Evolutionary conservation across 2,113 vertebrate genomes (phyloP), one percentile per base, ranked within the genome.

Genomic region (Piaya cayana): DNA sequence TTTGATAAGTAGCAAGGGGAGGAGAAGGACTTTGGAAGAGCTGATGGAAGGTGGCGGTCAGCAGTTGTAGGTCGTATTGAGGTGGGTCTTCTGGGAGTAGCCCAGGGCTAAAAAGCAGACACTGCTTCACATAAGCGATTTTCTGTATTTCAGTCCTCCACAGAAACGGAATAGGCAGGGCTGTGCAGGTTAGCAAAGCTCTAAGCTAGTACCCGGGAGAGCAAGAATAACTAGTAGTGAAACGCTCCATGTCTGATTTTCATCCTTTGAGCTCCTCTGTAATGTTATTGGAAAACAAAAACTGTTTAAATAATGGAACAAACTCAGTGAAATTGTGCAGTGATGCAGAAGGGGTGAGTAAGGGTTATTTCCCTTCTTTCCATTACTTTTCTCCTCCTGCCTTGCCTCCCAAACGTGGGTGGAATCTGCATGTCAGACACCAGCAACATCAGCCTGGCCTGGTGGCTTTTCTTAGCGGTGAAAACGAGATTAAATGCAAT

Each of bases 401-500:
- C 39, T 95, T 43, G 55, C 90, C 72, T 93, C 65, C 63, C 43
- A n/a, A 49, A 80, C 6, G 65, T 85, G 92, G 81, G 96, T 91
- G 92, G 84, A 91, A 93, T 79, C 94, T 90, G 56, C 42, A 29
- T 75, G 93, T 82, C 91, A 96, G 83, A 71, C 58, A 15, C 58
- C 23, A 63, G 94, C 45, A 50, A 77, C 70, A 69, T 91, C 92
- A 93, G 71, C 95, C 86, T 92, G 85, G 94, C 92, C 86, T 15
- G 12, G 72, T 96, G 90, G 84, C 86, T 91, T 96, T 95, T 80
- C 88, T 94, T 94, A 95, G 91, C 90, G 87, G 94, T 59, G 45
- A 79, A 93, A 82, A 93, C 1, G 64, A 93, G 94, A 93, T 96
- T 93, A 96, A 96, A 96, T 86, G 93, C 96, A 96, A 92, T 96